A percentile compares a stretch with the other conserved stretches of the same genome.
phyloP scores from a whole-genome alignment of 2,888 invertebrate species.

The Coelogynopora nodosa region DNA sequence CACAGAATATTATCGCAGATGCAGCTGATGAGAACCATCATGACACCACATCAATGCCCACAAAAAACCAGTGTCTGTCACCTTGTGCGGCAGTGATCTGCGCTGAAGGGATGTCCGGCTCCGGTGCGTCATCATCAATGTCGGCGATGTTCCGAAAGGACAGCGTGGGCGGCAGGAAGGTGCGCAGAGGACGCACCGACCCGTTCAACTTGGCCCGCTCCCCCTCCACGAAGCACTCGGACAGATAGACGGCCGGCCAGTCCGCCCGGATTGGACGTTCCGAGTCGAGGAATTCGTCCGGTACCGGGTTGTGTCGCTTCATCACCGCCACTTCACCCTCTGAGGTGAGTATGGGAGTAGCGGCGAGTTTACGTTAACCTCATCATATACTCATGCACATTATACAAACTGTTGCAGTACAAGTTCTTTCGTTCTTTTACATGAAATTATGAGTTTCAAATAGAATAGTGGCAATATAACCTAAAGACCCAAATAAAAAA shows the following conservation, averaged over 20 bases:
- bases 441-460: too few species aligned
- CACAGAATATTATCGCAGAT: too few species aligned
- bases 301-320: neutral
- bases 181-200: slow-evolving; percentile 36
- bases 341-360: too few species aligned
- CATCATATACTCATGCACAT: too few species aligned
- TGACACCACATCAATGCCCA: neutral
- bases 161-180: slow-evolving; percentile 41
- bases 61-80: neutral
- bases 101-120: slow-evolving; percentile 11
- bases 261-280: slow-evolving; percentile 40
- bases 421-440: too few species aligned
- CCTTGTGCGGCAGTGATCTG: neutral
- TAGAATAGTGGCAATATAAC: too few species aligned
- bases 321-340: slow-evolving; percentile 43
- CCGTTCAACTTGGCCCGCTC: slow-evolving; percentile 42
- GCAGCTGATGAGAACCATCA: too few species aligned
- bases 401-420: too few species aligned
- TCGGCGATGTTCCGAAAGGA: slow-evolving; percentile 41
- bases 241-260: slow-evolving; percentile 42
- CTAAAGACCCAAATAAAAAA: too few species aligned
- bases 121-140: slow-evolving; percentile 35
- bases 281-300: slow-evolving; percentile 43
- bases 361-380: too few species aligned
- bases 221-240: slow-evolving; percentile 45